A percentile compares a stretch with the other conserved stretches of the same genome.
phyloP scores from a whole-genome alignment of 2,888 invertebrate species.

The Eristalis tenax region DNA sequence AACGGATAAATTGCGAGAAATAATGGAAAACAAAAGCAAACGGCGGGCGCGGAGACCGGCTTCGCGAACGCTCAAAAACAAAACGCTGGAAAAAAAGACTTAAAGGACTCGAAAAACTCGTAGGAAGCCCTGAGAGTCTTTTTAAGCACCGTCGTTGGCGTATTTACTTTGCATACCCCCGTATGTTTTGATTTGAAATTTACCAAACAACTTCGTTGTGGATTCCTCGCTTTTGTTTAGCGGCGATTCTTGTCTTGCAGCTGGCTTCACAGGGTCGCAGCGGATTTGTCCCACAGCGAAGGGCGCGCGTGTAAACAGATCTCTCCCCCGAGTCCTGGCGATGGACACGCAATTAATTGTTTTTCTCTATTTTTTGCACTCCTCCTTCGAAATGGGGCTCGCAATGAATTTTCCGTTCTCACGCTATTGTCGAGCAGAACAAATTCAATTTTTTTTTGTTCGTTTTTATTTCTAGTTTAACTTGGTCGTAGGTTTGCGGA shows the following conservation, averaged over 20 bases:
- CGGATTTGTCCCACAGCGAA: slow-evolving; percentile 26
- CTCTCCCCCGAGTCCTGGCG: slow-evolving; percentile 13
- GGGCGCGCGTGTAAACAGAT: slow-evolving; percentile 8
- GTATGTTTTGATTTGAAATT: slow-evolving; percentile 9
- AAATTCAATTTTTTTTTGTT: slow-evolving; percentile 8
- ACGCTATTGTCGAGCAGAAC: not conserved
- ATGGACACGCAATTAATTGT: slow-evolving; percentile 63
- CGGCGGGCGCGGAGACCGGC: slow-evolving; percentile 10
- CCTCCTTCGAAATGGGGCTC: not conserved
- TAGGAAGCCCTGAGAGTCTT: not conserved
- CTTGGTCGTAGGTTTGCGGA: slow-evolving; percentile 26
- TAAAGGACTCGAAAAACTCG: not conserved
- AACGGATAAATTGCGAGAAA: slow-evolving; percentile 26
- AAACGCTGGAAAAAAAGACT: not conserved
- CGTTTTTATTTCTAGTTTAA: slow-evolving; percentile 15
- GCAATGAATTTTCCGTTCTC: slow-evolving; percentile 9
- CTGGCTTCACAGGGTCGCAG: slow-evolving; percentile 31
- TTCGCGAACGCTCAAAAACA: not conserved
- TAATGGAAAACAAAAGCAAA: slow-evolving; percentile 24
- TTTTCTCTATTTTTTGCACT: slow-evolving; percentile 14
- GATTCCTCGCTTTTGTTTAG: slow-evolving; percentile 9
- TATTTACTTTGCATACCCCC: slow-evolving; percentile 21
- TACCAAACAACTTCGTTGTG: not conserved
- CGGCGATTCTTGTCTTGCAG: slow-evolving; percentile 4
- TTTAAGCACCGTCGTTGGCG: slow-evolving; percentile 25